These are phyloP conservation scores for Xyrauchen texanus DNA, from an alignment of 2,113 vertebrate species.

Conservation along the genomic window DNA sequence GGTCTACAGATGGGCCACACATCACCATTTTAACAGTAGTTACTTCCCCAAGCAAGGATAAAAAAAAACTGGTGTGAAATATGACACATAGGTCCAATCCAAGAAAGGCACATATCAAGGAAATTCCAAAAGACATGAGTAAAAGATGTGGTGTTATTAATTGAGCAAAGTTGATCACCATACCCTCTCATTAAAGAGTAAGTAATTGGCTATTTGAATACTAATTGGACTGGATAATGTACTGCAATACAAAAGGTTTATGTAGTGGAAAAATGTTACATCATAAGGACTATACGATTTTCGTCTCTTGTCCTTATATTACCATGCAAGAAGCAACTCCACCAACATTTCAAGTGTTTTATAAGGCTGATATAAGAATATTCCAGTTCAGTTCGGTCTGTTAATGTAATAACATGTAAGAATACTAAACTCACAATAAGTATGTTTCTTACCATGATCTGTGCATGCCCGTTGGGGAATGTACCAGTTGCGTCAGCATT, in stretches of 20 bases:
- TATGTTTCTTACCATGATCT: constrained; percentile 90
- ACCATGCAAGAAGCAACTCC: not conserved
- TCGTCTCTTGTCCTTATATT: no score
- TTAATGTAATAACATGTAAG: not conserved
- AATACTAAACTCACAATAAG: not conserved
- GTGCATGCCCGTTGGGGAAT: constrained; percentile 97
- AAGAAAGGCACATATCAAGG: constrained; percentile 54
- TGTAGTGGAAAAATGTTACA: no score
- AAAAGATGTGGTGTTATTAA: not conserved
- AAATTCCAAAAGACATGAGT: constrained; percentile 51
- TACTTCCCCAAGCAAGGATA: constrained; percentile 33
- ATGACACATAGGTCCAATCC: constrained; percentile 59
- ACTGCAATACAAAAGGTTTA: no score
- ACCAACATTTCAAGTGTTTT: not conserved
- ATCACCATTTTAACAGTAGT: constrained; percentile 45
- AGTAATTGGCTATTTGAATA: no score
- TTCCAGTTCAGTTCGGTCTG: no score
- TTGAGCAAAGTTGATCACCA: no score
- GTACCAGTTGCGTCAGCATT: constrained; percentile 93
- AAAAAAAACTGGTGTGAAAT: constrained; percentile 60
- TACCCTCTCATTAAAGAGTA: no score
- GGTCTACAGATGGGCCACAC: constrained; percentile 62
- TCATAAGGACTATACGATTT: no score
- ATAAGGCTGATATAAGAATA: not conserved
- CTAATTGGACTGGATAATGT: no score